Base-by-base conservation (phyloP, 37 sponge, comb jelly and placozoan genomes). In the Lycopodina hypogea region DNA sequence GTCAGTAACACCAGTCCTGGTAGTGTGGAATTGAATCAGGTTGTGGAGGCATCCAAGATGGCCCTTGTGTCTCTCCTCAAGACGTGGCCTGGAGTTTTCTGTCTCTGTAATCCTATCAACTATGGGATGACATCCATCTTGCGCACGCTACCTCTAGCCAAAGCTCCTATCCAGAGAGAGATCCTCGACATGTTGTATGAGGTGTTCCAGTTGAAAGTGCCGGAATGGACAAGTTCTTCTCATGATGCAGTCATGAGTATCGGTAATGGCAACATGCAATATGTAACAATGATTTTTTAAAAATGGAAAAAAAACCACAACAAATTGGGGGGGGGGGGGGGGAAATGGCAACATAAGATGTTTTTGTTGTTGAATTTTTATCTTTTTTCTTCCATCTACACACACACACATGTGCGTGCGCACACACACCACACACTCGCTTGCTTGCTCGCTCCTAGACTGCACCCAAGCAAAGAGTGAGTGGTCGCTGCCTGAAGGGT, bases 141-240 rank as follows among this genome's bases (percentile, higher is more conserved):
- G 32, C 59, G 56, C 15, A 71, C 80, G 77, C 53, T 89, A 22
- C 81, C 85, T 8, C 63, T 87, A 56, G 71, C 76, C 24, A 74
- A 79, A 33, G 32, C 70, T 21, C 19, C 12, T 71, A 77, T 87
- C 22, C 83, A 85, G 93, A 83, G 69, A 23, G 89, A 83, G 60
- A 81, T 90, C 1, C 71, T 93, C 72, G 92, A 90, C 17, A 35
- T 93, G 65, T 41, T 93, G 34, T 93, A 81, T 59, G 37, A 24
- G 45, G 85, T 88, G 41, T 93, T 91, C 63, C 90, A 90, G 50
- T 38, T 93, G 78, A 93, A 84, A 71, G 78, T 83, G 26, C 94
- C 94, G 21, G 75, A 83, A 40, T 91, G 93, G 94, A 93, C 94
- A 18, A 78, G 83, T 29, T 38, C 42, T 22, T 91, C 56, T 61